phyloP scores from a whole-genome alignment of 2,113 vertebrate genomes.

The Actenoides hombroni region DNA sequence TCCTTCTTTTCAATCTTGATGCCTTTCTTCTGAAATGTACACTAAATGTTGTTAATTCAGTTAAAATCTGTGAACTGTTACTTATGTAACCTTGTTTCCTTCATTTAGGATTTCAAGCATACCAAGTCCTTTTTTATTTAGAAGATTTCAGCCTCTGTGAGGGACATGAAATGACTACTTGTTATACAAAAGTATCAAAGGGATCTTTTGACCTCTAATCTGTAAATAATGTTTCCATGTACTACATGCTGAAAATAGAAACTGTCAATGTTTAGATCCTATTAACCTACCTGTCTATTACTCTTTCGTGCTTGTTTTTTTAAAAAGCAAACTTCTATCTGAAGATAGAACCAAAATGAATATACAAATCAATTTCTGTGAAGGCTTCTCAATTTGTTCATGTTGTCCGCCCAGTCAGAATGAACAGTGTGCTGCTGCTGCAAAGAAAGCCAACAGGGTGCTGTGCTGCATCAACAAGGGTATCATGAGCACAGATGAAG shows the following conservation, averaged over 20 bases:
- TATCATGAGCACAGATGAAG: not conserved
- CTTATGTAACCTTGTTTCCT: not conserved
- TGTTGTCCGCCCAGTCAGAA: not conserved
- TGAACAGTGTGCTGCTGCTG: not conserved
- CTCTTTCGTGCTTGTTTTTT: not conserved
- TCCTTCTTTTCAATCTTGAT: not conserved
- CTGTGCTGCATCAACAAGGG: not conserved
- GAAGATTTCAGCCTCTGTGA: slow-evolving; percentile 69
- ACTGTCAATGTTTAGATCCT: not conserved
- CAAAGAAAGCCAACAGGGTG: not conserved
- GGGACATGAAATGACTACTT: slow-evolving; percentile 59
- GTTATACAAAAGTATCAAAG: slow-evolving; percentile 65
- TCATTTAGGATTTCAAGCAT: slow-evolving; percentile 92
- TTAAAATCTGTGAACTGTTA: not conserved
- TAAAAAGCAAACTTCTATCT: not conserved
- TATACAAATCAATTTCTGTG: not conserved
- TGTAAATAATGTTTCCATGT: slow-evolving; percentile 1
- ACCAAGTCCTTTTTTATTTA: slow-evolving; percentile 98
- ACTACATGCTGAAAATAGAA: not conserved
- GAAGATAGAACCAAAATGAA: not conserved
- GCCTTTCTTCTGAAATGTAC: not conserved
- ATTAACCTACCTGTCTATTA: not conserved
- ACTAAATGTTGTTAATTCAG: not conserved
- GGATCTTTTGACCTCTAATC: slow-evolving; percentile 44
- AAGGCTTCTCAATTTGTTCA: not conserved